These are phyloP conservation scores for Clusia tigrina DNA, from an alignment of 2,888 invertebrate genomes.

Conservation along the genomic window DNA sequence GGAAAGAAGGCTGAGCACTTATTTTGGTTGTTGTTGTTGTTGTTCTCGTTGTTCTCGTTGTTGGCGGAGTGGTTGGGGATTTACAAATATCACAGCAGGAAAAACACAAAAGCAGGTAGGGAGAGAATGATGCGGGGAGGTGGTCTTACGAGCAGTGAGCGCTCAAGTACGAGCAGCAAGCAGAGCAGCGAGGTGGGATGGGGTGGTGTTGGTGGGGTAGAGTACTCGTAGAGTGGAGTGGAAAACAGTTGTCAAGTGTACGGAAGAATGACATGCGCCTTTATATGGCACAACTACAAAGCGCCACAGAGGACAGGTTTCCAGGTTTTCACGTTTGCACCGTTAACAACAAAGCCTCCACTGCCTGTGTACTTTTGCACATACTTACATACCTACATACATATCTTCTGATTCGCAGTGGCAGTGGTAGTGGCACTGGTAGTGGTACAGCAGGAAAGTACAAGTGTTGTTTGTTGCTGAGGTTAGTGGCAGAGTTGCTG, in stretches of 20 bases:
- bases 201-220: too few relatives aligned
- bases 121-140: too few relatives aligned
- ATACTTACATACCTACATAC: background rate
- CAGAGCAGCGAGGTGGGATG: too few relatives aligned
- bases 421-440: background rate
- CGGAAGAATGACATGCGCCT: conserved; percentile 31
- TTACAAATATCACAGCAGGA: background rate
- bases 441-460: too few relatives aligned
- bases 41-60: too few relatives aligned
- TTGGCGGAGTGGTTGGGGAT: background rate
- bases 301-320: too few relatives aligned
- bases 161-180: too few relatives aligned
- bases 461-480: conserved; percentile 23
- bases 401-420: conserved; percentile 16
- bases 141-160: too few relatives aligned
- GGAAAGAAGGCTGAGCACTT: too few relatives aligned
- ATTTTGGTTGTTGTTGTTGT: too few relatives aligned
- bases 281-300: conserved; percentile 25
- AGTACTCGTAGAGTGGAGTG: background rate
- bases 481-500: conserved; percentile 24
- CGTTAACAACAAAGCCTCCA: conserved; percentile 15
- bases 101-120: background rate
- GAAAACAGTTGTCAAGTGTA: conserved; percentile 18
- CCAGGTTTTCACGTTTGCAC: conserved; percentile 26
- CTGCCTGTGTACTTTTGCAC: background rate